A percentile compares a stretch with the other conserved stretches of the same genome.
These are phyloP conservation scores for Onthophagus taurus DNA, from an alignment of 1,140 invertebrate genomes.

Conservation along the genomic window DNA sequence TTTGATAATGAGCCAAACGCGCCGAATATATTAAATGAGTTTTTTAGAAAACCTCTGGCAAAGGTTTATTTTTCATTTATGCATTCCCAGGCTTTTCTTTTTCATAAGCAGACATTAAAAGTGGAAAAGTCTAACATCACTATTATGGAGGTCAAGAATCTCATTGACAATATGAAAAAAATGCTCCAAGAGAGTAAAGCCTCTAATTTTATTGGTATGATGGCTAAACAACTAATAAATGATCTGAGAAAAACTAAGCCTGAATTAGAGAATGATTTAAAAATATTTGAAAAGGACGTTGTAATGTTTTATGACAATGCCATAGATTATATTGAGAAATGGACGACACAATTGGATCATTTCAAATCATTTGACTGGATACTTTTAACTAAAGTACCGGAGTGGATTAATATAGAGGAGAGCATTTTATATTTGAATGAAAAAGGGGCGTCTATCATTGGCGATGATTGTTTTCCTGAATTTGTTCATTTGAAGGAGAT, in stretches of 20 bases:
- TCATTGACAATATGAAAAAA: too few relatives aligned
- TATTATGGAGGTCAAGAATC: too few relatives aligned
- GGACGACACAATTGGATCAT: not conserved
- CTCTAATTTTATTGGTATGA: not conserved
- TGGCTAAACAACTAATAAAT: slow-evolving; percentile 1
- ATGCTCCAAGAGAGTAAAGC: not conserved
- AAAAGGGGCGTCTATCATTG: not conserved
- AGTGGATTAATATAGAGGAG: not conserved
- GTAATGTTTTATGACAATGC: too few relatives aligned
- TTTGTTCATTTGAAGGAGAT: not conserved
- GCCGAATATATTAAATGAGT: not conserved
- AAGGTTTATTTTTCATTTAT: slow-evolving; percentile 1
- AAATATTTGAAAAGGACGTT: not conserved
- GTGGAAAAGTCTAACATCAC: too few relatives aligned
- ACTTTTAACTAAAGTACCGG: not conserved
- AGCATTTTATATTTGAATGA: slow-evolving; percentile 1
- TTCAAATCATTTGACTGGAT: not conserved
- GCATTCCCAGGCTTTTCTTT: not conserved
- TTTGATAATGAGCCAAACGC: too few relatives aligned
- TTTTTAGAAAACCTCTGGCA: slow-evolving; percentile 1
- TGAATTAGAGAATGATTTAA: not conserved
- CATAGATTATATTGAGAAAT: not conserved
- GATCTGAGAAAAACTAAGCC: not conserved
- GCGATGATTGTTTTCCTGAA: not conserved
- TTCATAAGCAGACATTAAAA: slow-evolving; percentile 5